Evolutionary conservation across 2,797 vertebrate genomes (phyloP), one percentile per base, ranked within the genome.

Genomic region (Phalloptychus januarius): DNA sequence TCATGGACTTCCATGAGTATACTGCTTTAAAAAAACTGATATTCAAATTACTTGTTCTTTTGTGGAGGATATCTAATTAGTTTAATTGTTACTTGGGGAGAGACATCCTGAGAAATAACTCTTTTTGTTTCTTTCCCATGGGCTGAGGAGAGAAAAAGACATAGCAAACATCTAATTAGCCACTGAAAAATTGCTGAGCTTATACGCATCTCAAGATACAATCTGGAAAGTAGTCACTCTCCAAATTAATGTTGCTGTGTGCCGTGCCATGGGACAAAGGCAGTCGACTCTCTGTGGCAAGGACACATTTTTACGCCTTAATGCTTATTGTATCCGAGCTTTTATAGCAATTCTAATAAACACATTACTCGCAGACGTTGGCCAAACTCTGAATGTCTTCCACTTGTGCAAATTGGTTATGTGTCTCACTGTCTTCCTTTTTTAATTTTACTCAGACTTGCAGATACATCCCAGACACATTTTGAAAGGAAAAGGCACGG

Each of bases 111-210:
- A 84, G 81, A 89, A 91, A 89, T 84, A 90, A 85, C 56, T 84
- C 85, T 89, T 80, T 82, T 79, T 82, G 79, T 85, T 86, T 79
- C 80, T 90, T 84, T 92, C 82, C 82, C 82, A 84, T 86, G 83
- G 74, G 84, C 78, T 81, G 73, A 45, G 82, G 78, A 86, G 63
- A 83, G 15, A 76, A 79, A 81, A 80, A 85, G 83, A 78, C 71
- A 78, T 69, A 56, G 77, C 71, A 83, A 88, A 91, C 88, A 85
- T 79, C 81, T 85, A 91, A 92, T 93, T 92, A 92, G 84, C 73
- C 73, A 83, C 83, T 87, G 83, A 92, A 87, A 92, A 93, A 92
- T 88, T 89, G 84, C 80, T 76, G 71, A 85, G 79, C 82, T 91
- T 89, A 93, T 87, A 83, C 73, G 77, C 81, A 90, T 86, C 86